Conservation (phyloP, 2,797 vertebrate genomes). For the Knipowitschia caucasica region DNA sequence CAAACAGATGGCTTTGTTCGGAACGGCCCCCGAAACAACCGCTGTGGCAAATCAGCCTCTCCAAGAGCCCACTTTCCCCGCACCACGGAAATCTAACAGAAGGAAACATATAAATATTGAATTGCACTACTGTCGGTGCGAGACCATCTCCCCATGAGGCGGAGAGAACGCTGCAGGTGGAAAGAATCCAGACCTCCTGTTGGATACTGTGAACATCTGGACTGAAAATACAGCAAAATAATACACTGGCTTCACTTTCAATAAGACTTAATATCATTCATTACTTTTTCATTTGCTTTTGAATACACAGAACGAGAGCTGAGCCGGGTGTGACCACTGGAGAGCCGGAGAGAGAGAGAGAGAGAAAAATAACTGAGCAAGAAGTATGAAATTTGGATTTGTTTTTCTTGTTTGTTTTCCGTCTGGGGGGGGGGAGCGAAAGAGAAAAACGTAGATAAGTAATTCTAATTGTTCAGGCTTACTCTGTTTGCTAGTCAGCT, state of each 20-base stretch:
- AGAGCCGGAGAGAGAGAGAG: constrained; percentile 17
- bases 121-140: constrained; percentile 43
- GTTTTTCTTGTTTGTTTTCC: constrained; percentile 67
- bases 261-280: constrained; percentile 50
- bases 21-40: constrained; percentile 38
- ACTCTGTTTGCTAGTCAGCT: constrained; percentile 63
- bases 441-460: constrained; percentile 66
- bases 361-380: constrained; percentile 38
- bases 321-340: constrained; percentile 39
- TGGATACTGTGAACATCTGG: constrained; percentile 51
- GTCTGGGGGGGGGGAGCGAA: constrained; percentile 27
- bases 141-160: constrained; percentile 27
- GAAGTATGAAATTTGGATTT: constrained; percentile 63
- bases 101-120: constrained; percentile 66
- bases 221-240: constrained; percentile 34
- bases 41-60: constrained; percentile 55
- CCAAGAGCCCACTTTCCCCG: constrained; percentile 41
- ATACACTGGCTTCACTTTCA: constrained; percentile 38
- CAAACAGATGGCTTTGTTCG: constrained; percentile 73
- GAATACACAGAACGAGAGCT: constrained; percentile 37
- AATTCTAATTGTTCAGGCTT: constrained; percentile 70
- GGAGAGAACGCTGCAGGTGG: constrained; percentile 10
- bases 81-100: constrained; percentile 54
- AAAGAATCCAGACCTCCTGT: constrained; percentile 30
- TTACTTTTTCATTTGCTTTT: constrained; percentile 45